A percentile compares a stretch with the other conserved stretches of the same genome.
These are phyloP conservation scores for Sweltsa coloradensis DNA, from an alignment of 1,140 invertebrate genomes.

Conservation along the genomic window DNA sequence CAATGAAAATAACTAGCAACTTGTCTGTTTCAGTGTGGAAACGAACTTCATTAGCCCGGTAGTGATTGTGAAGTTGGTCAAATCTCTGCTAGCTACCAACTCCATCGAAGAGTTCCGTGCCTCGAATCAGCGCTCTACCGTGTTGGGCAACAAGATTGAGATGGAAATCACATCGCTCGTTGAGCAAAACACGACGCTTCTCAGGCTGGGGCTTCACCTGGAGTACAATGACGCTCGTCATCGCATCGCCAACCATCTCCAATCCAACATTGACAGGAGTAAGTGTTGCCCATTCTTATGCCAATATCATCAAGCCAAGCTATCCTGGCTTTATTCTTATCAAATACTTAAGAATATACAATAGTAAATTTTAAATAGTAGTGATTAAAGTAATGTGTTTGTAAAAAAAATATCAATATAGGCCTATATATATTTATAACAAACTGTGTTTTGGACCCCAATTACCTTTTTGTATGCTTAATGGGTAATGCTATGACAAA, in stretches of 20 bases:
- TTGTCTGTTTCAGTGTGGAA: constrained; percentile 54
- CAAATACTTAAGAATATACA: not conserved
- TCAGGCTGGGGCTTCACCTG: constrained; percentile 85
- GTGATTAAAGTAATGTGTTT: too few relatives aligned
- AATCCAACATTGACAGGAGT: constrained; percentile 95
- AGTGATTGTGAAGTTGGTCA: constrained; percentile 72
- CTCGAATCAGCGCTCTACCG: constrained; percentile 90
- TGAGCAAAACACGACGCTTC: constrained; percentile 81
- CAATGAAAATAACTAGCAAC: constrained; percentile 5
- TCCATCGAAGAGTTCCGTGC: constrained; percentile 86
- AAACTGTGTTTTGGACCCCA: too few relatives aligned
- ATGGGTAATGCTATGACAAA: too few relatives aligned
- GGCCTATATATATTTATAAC: too few relatives aligned
- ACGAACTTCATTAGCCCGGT: constrained; percentile 88
- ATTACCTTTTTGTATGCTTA: too few relatives aligned
- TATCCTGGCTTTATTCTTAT: too few relatives aligned
- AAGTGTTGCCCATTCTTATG: constrained; percentile 35
- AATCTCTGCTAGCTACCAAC: constrained; percentile 73
- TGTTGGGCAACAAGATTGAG: constrained; percentile 94
- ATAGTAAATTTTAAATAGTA: not conserved
- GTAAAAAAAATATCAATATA: too few relatives aligned
- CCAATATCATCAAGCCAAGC: not conserved
- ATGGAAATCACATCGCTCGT: constrained; percentile 92
- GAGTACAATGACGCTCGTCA: constrained; percentile 94
- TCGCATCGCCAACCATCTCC: constrained; percentile 80